Base-by-base conservation (phyloP, 1,140 invertebrate genomes). In the Heliconius nattereri region DNA sequence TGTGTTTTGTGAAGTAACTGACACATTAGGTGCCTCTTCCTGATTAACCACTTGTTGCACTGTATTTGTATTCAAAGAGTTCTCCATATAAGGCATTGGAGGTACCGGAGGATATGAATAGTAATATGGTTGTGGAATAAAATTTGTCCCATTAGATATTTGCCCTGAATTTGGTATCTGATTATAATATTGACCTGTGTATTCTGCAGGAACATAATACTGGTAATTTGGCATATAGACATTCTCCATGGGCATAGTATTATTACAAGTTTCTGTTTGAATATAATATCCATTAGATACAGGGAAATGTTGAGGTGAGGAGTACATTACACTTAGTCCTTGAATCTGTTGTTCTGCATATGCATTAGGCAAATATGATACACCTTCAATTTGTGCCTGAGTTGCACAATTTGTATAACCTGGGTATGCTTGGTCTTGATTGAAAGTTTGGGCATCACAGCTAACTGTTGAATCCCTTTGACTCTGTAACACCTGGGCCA, bases 401-500 rank as follows among this genome's bases (percentile, higher is more conserved):
- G 92, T 87, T 60, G 85, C 87, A 90, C 92, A 94, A 74, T 90
- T 94, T 1, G 88, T 78, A 73, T 89, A 85, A 16, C 85, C 76
- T n/a, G 83, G 66, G 35, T 92, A 92, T 7, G 78, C 76, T 35
- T 89, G 89, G 1, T 92, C 87, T n/a, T 85, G 79, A 40, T 78
- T 75, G 83, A 90, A 90, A 9, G 75, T 75, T 26, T 84, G 85
- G 7, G 84, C 83, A 66, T 85, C 78, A 79, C 89, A 91, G 75
- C 86, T 91, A 13, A 81, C 81, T 16, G 81, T 45, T 7, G 91
- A 91, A 8, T 92, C 90, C 66, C 85, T 90, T 54, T 92, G 92
- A 85, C 87, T 90, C 78, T 93, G 91, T 78, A 91, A 83, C 37
- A 97, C 96, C 91, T 97, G 96, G 7, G 97, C 97, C 71, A 98